Evolutionary conservation across 2,888 invertebrate genomes (phyloP).

Genomic region (Bellardia pandia): DNA sequence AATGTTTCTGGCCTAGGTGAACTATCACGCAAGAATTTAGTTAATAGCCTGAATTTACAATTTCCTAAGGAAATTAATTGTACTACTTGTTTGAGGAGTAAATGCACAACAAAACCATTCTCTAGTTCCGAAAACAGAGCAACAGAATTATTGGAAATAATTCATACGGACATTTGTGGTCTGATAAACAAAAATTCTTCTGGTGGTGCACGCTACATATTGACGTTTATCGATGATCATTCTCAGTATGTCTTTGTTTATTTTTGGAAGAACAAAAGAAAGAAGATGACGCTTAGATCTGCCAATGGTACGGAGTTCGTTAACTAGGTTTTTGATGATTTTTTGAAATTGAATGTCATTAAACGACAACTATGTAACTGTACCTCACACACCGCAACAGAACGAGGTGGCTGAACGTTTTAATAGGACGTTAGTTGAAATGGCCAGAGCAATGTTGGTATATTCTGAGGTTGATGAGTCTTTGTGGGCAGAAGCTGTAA

Average conservation of each 20-base stretch:
- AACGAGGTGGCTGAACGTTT: slow-evolving; percentile 71
- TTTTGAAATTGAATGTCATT: slow-evolving; percentile 63
- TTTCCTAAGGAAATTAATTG: slow-evolving; percentile 52
- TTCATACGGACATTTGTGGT: slow-evolving; percentile 64
- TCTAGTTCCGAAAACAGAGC: slow-evolving; percentile 44
- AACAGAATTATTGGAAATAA: slow-evolving; percentile 47
- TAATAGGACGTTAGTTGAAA: slow-evolving; percentile 70
- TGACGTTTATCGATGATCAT: too few species aligned
- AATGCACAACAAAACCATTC: slow-evolving; percentile 56
- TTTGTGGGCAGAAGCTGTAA: slow-evolving; percentile 71
- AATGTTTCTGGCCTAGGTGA: slow-evolving; percentile 49
- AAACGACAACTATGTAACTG: slow-evolving; percentile 58
- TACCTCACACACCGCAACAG: slow-evolving; percentile 70
- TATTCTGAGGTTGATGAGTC: slow-evolving; percentile 73
- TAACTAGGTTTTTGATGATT: slow-evolving; percentile 61
- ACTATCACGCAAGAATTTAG: slow-evolving; percentile 37
- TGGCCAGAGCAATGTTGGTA: slow-evolving; percentile 76
- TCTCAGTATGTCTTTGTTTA: too few species aligned
- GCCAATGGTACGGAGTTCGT: slow-evolving; percentile 72
- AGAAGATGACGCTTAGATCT: slow-evolving; percentile 63
- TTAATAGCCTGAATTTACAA: slow-evolving; percentile 45
- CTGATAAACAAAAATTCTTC: slow-evolving; percentile 59
- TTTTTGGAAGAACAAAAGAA: too few species aligned
- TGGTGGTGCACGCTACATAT: slow-evolving; percentile 66
- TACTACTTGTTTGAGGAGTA: slow-evolving; percentile 48